phyloP scores from a whole-genome alignment of 2,113 vertebrate species.

The Lycocorax pyrrhopterus region DNA sequence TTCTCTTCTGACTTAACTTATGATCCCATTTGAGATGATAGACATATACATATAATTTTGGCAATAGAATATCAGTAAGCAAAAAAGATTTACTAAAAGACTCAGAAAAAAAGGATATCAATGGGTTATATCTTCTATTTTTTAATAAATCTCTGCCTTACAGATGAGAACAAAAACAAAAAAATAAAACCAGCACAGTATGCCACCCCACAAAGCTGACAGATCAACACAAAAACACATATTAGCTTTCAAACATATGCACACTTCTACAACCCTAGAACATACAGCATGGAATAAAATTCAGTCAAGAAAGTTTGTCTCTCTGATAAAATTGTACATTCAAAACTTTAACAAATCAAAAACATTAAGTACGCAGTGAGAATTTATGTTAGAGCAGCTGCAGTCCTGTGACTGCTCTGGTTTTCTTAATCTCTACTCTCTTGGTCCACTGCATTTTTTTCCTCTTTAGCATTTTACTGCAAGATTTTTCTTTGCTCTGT shows the following conservation, averaged over 20 bases:
- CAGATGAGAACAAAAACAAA: not conserved
- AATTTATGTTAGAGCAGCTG: not conserved
- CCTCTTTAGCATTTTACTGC: not conserved
- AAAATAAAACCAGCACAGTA: not conserved
- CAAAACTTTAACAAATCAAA: not conserved
- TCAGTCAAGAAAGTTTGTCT: not conserved
- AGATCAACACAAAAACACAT: not conserved
- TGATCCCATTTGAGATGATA: not conserved
- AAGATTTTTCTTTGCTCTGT: not conserved
- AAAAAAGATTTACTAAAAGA: not conserved
- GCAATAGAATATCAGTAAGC: not conserved
- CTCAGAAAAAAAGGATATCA: not conserved
- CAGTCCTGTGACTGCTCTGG: not conserved
- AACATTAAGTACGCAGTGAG: accelerated
- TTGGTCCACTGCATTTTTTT: not conserved
- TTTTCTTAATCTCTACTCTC: not conserved
- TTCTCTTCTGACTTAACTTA: not conserved
- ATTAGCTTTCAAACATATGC: not conserved
- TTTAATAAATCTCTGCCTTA: not conserved
- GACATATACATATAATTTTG: not conserved
- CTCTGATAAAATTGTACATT: not conserved
- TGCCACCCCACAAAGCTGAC: not conserved
- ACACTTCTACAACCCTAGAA: not conserved
- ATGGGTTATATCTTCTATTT: not conserved
- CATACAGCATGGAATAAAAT: not conserved